A percentile compares a stretch with the other conserved stretches of the same genome.
Conservation (phyloP, 30 jellyfish, hydroid and myxozoan species). For the Pelagia noctiluca region DNA sequence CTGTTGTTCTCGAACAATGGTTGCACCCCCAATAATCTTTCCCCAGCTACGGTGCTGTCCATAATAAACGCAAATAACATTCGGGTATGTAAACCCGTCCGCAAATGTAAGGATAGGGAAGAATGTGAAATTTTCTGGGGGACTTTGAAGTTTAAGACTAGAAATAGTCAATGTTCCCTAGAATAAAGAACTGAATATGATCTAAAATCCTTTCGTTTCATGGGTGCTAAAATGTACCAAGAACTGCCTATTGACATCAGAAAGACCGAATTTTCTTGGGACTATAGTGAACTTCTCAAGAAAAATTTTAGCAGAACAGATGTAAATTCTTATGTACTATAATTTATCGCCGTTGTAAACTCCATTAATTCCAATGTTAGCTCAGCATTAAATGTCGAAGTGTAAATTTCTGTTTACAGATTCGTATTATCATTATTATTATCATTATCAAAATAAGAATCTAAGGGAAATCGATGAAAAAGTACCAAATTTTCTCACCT, state of each 20-base stretch:
- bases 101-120: constrained; percentile 18
- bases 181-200: not conserved
- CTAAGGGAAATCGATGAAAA: too few species aligned
- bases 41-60: too few species aligned
- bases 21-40: too few species aligned
- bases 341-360: constrained; percentile 16
- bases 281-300: constrained; percentile 16
- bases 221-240: constrained; percentile 7
- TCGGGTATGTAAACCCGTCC: constrained; percentile 15
- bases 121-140: not conserved
- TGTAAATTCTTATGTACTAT: not conserved
- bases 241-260: constrained; percentile 24
- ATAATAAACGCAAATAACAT: constrained; percentile 29
- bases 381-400: not conserved
- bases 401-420: constrained; percentile 13
- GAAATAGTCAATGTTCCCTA: constrained; percentile 16
- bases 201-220: constrained; percentile 11
- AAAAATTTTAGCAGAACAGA: constrained; percentile 1
- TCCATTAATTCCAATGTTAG: not conserved
- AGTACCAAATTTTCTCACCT: too few species aligned
- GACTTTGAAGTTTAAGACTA: constrained; percentile 10
- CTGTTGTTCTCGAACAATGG: too few species aligned
- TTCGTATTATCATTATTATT: constrained; percentile 10
- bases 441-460: too few species aligned
- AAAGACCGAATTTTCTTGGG: not conserved